These are phyloP conservation scores for Papilio dardanus DNA, from an alignment of 1,140 invertebrate species.

Conservation along the genomic window DNA sequence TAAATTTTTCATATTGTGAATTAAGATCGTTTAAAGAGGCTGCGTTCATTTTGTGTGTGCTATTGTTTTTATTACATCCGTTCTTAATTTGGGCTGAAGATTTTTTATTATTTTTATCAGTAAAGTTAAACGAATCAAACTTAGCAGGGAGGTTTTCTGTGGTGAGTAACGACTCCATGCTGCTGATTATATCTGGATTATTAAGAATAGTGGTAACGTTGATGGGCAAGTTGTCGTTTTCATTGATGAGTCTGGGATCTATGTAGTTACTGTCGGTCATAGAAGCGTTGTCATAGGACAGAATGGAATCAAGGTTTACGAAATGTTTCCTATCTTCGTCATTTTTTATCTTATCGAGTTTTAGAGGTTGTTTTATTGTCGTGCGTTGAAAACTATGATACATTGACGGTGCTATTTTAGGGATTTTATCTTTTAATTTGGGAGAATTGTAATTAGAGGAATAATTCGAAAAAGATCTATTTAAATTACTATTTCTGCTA, in stretches of 20 bases:
- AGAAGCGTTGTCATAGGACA: slow-evolving; percentile 70
- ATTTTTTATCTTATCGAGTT: slow-evolving; percentile 76
- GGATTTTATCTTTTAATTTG: slow-evolving; percentile 78
- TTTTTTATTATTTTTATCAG: slow-evolving; percentile 53
- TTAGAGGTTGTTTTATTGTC: slow-evolving; percentile 71
- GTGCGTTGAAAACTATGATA: slow-evolving; percentile 76
- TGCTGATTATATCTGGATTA: slow-evolving; percentile 78
- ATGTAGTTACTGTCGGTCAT: slow-evolving; percentile 79
- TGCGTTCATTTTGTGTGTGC: slow-evolving; percentile 51
- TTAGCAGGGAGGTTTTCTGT: slow-evolving; percentile 76
- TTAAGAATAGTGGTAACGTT: slow-evolving; percentile 77
- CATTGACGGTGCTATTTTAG: slow-evolving; percentile 76
- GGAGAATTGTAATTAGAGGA: slow-evolving; percentile 73
- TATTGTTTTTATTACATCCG: slow-evolving; percentile 56
- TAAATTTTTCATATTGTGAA: slow-evolving; percentile 79
- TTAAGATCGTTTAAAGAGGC: slow-evolving; percentile 73
- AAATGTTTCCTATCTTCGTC: slow-evolving; percentile 69
- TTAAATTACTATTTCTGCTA: slow-evolving; percentile 66
- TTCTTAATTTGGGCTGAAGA: slow-evolving; percentile 44
- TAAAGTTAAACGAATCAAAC: slow-evolving; percentile 73
- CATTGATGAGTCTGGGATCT: slow-evolving; percentile 76
- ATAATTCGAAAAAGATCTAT: slow-evolving; percentile 77
- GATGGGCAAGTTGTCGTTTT: slow-evolving; percentile 78
- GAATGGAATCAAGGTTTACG: slow-evolving; percentile 72
- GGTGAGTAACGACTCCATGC: slow-evolving; percentile 76